A percentile compares a stretch with the other conserved stretches of the same genome.
These are phyloP conservation scores for Muntiacus muntjak DNA, from an alignment of 2,113 vertebrate species.

Conservation along the genomic window DNA sequence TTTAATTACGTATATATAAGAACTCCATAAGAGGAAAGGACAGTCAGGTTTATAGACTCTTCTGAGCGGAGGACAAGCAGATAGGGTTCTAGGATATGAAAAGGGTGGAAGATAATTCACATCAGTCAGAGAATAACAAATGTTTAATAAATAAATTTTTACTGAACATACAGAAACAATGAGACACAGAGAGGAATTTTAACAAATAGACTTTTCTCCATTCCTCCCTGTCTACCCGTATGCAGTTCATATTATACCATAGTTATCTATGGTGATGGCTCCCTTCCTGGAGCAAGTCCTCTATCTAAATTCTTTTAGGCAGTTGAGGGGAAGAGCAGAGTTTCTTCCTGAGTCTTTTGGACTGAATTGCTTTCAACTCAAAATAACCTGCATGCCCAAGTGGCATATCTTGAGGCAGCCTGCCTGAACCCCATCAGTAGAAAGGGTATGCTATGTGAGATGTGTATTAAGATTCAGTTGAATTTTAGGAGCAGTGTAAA, in stretches of 20 bases:
- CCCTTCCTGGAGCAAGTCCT: neutral
- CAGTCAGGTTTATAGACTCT: neutral
- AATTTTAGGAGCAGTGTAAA: neutral
- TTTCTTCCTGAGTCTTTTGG: neutral
- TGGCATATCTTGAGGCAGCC: neutral
- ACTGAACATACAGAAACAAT: neutral
- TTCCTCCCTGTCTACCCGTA: neutral
- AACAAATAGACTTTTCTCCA: neutral
- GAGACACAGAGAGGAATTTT: neutral
- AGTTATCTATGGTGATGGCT: neutral
- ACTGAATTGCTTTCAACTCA: neutral
- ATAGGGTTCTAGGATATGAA: neutral
- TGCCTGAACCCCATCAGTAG: neutral
- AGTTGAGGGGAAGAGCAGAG: neutral
- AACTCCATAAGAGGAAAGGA: neutral
- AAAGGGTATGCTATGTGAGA: neutral
- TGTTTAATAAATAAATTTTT: neutral
- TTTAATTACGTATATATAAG: neutral
- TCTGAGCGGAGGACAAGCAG: neutral
- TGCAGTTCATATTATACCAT: neutral
- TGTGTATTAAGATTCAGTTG: neutral
- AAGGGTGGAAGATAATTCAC: neutral
- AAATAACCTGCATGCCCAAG: neutral
- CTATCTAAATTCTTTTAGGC: neutral
- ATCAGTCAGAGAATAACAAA: neutral